phyloP scores from a whole-genome alignment of 1,140 invertebrate genomes.

The Drosophila pectinifera region DNA sequence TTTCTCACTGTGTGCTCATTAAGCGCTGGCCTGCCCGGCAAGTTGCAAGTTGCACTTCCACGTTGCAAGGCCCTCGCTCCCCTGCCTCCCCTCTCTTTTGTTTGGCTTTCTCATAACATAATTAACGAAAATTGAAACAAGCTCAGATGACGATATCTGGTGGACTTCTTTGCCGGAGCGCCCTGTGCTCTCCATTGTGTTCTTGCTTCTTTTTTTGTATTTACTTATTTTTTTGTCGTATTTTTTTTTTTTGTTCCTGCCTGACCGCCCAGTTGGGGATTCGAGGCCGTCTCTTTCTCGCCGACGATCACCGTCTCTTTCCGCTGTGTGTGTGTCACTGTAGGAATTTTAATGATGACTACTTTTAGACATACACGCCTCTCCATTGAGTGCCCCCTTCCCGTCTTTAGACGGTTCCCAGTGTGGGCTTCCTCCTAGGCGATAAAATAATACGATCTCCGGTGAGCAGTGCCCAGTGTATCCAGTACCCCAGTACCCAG shows the following conservation, averaged over 20 bases:
- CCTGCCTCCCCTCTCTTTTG: slow-evolving; percentile 14
- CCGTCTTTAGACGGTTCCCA: slow-evolving; percentile 7
- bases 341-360: slow-evolving; percentile 82
- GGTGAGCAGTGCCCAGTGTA: slow-evolving; percentile 24
- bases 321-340: slow-evolving; percentile 66
- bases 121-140: slow-evolving; percentile 80
- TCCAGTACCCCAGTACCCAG: background rate
- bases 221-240: slow-evolving; percentile 11
- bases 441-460: slow-evolving; percentile 50
- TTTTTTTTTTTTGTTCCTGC: slow-evolving; percentile 1
- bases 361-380: slow-evolving; percentile 82
- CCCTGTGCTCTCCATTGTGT: slow-evolving; percentile 47
- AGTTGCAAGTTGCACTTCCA: slow-evolving; percentile 50
- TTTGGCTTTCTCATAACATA: slow-evolving; percentile 73
- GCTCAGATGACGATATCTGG: slow-evolving; percentile 49
- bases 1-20: slow-evolving; percentile 53
- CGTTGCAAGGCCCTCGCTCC: slow-evolving; percentile 22
- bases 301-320: slow-evolving; percentile 17
- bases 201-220: slow-evolving; percentile 26
- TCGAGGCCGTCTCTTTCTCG: slow-evolving; percentile 16
- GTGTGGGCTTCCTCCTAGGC: slow-evolving; percentile 49
- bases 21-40: slow-evolving; percentile 40
- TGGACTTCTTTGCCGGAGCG: slow-evolving; percentile 13
- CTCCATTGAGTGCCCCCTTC: slow-evolving; percentile 57
- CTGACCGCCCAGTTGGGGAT: slow-evolving; percentile 75